Base-by-base conservation (phyloP, 2,888 invertebrate species). In the Oscheius sp. region DNA sequence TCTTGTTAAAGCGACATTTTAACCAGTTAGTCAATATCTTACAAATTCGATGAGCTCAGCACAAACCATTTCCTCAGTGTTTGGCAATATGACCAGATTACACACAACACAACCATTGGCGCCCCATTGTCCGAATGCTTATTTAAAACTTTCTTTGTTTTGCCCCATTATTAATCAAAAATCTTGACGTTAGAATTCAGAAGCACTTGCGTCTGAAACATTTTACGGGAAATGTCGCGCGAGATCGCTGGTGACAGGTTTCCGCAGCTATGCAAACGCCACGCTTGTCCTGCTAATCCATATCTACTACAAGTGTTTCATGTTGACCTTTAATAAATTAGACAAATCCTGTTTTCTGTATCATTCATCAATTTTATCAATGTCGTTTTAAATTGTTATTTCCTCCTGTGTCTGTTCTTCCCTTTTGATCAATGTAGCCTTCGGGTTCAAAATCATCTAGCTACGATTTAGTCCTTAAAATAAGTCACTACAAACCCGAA, bases 231-330 rank as follows among this genome's bases (percentile, higher is more conserved):
- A 43, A 63, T 63, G 63, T 45, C 66, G 49, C 66, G 18, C 27
- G 52, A 29, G 52, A 49, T 16, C 52, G 66, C 27, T 0, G 52
- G 29, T 49, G 66, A 66, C 66, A 66, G 52, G 66, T 66, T 66
- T 29, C 66, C 66, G 49, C 66, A 52, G 66, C 66, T 66, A 66
- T 66, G 66, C 66, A 66, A 66, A 66, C 66, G 52, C 52, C 52
- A 52, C 66, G 66, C 49, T 52, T 66, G 49, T 66, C 52, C 52
- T 18, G 3, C 35, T 35, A 35, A 35, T 35, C 35, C 35, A 35
- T 35, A 35, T 35, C 35, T 49, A 21, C 16, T 49, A 49, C 49
- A 49, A 49, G 6, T 3, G 49, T 6, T 61, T 41, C 59, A 59
- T 55, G 59, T 59, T 59, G 25, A n/a, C 58, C 27, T 27, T 58